Percentiles rank a stretch among this genome's conserved stretches.
These are phyloP conservation scores for Mesochorus sp. DNA, from an alignment of 2,888 invertebrate species.

Conservation along the genomic window DNA sequence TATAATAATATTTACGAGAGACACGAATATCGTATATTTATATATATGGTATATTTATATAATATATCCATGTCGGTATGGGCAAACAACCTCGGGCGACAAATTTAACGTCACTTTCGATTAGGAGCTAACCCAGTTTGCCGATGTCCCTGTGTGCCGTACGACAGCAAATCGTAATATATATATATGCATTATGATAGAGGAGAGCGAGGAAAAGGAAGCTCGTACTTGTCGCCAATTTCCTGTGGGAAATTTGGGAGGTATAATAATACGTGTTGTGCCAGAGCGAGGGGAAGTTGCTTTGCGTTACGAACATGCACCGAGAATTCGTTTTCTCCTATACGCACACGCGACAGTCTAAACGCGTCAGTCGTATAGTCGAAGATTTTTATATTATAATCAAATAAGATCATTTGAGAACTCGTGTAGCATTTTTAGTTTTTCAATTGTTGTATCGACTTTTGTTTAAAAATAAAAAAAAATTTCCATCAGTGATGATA, in stretches of 20 bases:
- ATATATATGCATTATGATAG: slow-evolving; percentile 1
- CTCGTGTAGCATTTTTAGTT: no score
- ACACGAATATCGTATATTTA: slow-evolving; percentile 22
- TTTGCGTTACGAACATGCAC: no score
- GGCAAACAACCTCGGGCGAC: slow-evolving; percentile 57
- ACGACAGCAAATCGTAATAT: slow-evolving; percentile 20
- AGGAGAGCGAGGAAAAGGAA: slow-evolving; percentile 56
- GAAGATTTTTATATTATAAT: no score
- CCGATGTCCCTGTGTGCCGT: slow-evolving; percentile 44
- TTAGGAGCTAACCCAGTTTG: slow-evolving; percentile 66
- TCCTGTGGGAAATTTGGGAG: slow-evolving; percentile 66
- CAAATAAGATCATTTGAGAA: no score
- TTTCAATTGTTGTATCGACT: no score
- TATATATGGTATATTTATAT: slow-evolving; percentile 9
- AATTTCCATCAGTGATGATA: no score
- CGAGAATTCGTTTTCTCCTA: no score
- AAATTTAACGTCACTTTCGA: slow-evolving; percentile 68
- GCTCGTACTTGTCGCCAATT: slow-evolving; percentile 66
- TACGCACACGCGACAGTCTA: no score
- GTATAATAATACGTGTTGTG: slow-evolving; percentile 39
- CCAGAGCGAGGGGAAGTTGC: slow-evolving; percentile 23
- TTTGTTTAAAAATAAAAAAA: no score
- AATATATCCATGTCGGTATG: slow-evolving; percentile 36
- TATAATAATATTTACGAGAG: slow-evolving; percentile 41
- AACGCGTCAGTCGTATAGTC: no score